Base-by-base conservation (phyloP, 2,113 vertebrate genomes). In the Cyprinodon variegatus region DNA sequence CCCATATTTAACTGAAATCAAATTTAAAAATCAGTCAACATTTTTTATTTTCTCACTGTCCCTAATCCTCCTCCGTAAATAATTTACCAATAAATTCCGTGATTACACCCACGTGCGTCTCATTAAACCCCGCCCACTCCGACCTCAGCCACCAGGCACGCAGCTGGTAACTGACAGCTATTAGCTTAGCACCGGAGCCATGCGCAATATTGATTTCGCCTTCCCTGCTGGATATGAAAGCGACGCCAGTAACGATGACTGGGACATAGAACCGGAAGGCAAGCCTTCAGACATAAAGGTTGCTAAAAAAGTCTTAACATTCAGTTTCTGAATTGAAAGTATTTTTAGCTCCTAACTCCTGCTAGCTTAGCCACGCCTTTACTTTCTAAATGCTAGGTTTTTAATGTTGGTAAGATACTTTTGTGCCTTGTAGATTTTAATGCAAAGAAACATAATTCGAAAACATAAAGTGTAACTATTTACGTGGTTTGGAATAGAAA, bases 171-270 rank as follows among this genome's bases (percentile, higher is more conserved):
- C 8, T 38, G 53, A 38, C 4, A 68, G 66, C 45, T 1, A 15
- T 6, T 3, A 5, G 40, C 37, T 29, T 29, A 29, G 29, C 29
- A 29, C 29, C 29, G 0, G 13, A 41, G 0, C 20, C 2, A 91
- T 90, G 89, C 4, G 70, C 62, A 48, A 15, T 3, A 39, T 80
- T 0, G 45, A 80, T 0, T n/a, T 63, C 43, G 82, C 74, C 0
- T 91, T 85, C 73, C 88, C 94, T 0, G 94, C 93, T 4, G 94
- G 94, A 14, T 88, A 92, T 0, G 94, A 95, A 69, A 94, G 93
- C 78, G 93, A 92, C 13, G 57, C 1, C 53, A 94, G 93, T 69
- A 59, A 66, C 11, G 92, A 91, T 7, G 94, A 93, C 0, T 94
- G 93, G 91, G 89, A 93, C 11, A 22, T 93, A 13, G 87, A 84